phyloP scores from a whole-genome alignment of 2,113 vertebrate genomes.

The Scomber scombrus region DNA sequence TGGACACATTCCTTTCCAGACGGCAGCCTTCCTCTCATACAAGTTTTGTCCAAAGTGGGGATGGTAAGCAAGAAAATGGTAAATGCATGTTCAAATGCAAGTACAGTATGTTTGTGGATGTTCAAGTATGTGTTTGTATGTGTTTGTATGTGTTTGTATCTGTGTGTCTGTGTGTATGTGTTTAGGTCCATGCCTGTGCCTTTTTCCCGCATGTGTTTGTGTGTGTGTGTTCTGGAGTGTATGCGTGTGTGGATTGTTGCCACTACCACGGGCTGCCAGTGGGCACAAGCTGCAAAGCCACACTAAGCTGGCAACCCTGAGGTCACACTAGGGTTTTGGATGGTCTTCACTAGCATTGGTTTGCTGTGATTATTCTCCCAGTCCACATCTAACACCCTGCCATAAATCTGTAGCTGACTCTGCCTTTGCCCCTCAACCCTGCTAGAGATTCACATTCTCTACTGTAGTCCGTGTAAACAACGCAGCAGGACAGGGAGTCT shows the following conservation, averaged over 20 bases:
- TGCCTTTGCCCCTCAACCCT: constrained; percentile 2
- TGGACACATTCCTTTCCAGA: constrained; percentile 62
- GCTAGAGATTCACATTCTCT: constrained; percentile 6
- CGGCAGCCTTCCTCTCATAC: constrained; percentile 19
- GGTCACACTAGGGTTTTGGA: constrained; percentile 6
- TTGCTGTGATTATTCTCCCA: constrained; percentile 38
- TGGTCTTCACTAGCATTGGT: constrained; percentile 14
- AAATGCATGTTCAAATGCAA: constrained; percentile 31
- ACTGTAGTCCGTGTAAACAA: constrained; percentile 27
- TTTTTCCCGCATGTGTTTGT: background rate
- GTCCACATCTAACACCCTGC: constrained; percentile 33
- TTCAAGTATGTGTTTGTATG: constrained; percentile 2
- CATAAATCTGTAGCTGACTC: constrained; percentile 21
- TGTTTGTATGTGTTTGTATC: constrained; percentile 3
- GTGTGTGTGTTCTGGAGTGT: constrained; percentile 21
- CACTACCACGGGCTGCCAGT: constrained; percentile 9
- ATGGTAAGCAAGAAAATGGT: constrained; percentile 21
- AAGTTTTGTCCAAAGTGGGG: constrained; percentile 14
- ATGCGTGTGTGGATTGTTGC: background rate
- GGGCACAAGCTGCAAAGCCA: constrained; percentile 36
- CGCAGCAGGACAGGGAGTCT: background rate
- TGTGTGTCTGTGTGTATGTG: constrained; percentile 7
- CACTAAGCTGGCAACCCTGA: constrained; percentile 25
- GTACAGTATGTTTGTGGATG: constrained; percentile 15
- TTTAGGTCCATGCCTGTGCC: background rate